Evolutionary conservation across 1,140 invertebrate species (phyloP).

Genomic region (Saccostrea cuccullata): DNA sequence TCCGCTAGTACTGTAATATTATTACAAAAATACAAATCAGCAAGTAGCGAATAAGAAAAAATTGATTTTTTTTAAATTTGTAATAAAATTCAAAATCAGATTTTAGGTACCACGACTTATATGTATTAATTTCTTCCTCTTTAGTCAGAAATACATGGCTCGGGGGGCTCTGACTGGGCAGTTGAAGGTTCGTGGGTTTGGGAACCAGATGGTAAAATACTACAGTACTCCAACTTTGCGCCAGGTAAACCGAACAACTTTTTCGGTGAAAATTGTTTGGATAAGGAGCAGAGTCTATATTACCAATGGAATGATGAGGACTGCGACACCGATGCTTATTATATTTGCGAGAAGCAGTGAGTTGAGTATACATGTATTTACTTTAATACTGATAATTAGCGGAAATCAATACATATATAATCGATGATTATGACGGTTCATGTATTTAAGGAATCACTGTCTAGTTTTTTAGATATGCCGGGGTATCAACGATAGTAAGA

Average conservation of each 20-base stretch:
- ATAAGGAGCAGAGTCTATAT: neutral
- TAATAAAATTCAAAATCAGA: too few species aligned
- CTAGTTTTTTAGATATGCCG: too few species aligned
- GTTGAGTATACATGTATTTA: neutral
- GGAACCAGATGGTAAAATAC: neutral
- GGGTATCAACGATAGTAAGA: too few species aligned
- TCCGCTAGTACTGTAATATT: too few species aligned
- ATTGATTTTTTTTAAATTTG: too few species aligned
- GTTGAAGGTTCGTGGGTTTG: neutral
- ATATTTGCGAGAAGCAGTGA: neutral
- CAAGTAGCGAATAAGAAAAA: too few species aligned
- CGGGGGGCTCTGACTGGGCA: slow-evolving; percentile 22
- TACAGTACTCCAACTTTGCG: neutral
- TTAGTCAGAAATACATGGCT: neutral
- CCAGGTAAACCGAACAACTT: neutral
- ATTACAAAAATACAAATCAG: too few species aligned
- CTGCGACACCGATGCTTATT: neutral
- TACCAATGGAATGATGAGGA: neutral
- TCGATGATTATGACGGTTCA: too few species aligned
- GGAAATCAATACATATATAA: too few species aligned
- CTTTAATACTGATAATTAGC: too few species aligned
- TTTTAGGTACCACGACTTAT: too few species aligned
- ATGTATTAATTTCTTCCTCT: neutral
- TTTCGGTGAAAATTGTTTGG: slow-evolving; percentile 10
- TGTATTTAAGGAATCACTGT: too few species aligned